Evolutionary conservation across 1,140 invertebrate species (phyloP).

Genomic region (Drosophila neocordata): DNA sequence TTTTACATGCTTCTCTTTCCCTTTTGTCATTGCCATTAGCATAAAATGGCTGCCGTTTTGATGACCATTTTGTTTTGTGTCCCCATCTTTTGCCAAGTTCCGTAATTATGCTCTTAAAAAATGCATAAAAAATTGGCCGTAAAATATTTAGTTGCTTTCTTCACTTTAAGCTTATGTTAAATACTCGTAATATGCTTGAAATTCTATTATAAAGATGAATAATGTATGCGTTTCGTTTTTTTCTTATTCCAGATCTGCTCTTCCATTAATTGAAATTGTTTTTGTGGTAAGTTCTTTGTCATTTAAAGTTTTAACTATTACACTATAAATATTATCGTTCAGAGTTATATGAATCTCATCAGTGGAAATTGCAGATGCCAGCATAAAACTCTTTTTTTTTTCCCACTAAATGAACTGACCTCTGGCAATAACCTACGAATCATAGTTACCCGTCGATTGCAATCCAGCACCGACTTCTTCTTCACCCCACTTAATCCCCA

Average conservation of each 20-base stretch:
- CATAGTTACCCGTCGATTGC: not conserved
- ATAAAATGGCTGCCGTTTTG: slow-evolving; percentile 56
- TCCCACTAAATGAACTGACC: not conserved
- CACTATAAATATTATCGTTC: not conserved
- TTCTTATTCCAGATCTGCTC: slow-evolving; percentile 49
- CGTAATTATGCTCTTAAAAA: slow-evolving; percentile 68
- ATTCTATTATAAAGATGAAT: slow-evolving; percentile 17
- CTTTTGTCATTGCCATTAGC: slow-evolving; percentile 50
- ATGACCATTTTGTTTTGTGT: slow-evolving; percentile 31
- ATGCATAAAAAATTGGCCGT: slow-evolving; percentile 52
- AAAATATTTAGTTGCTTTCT: slow-evolving; percentile 46
- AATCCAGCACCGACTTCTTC: too few species aligned
- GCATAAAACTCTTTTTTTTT: not conserved
- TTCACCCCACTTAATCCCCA: slow-evolving; percentile 6
- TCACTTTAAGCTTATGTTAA: slow-evolving; percentile 23
- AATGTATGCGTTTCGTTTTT: slow-evolving; percentile 8
- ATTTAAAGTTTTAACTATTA: not conserved
- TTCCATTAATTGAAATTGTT: slow-evolving; percentile 34
- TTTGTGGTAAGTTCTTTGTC: slow-evolving; percentile 46
- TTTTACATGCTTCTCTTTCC: slow-evolving; percentile 31
- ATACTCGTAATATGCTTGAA: not conserved
- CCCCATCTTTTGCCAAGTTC: slow-evolving; percentile 30
- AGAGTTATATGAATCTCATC: too few species aligned
- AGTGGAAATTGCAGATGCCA: not conserved
- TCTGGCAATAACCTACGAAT: not conserved